These are phyloP conservation scores for Epinephelus lanceolatus DNA, from an alignment of 2,113 vertebrate genomes.

Conservation along the genomic window DNA sequence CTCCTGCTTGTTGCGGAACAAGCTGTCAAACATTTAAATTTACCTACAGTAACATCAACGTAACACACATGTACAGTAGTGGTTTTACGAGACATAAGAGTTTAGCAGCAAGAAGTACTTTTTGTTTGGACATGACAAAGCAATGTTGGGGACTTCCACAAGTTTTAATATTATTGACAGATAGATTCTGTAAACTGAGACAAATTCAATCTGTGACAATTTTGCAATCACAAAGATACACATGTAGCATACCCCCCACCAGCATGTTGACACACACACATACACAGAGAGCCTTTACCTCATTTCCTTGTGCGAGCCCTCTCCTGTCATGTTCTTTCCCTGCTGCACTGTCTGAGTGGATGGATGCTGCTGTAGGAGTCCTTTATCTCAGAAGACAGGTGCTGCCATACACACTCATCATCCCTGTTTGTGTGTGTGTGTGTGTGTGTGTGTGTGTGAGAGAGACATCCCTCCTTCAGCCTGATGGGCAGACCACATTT, in stretches of 20 bases:
- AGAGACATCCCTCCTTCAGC: constrained; percentile 40
- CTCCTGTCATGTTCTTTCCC: constrained; percentile 63
- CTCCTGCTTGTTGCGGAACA: neutral
- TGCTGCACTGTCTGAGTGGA: constrained; percentile 67
- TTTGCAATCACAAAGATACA: constrained; percentile 20
- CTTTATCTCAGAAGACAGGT: constrained; percentile 80
- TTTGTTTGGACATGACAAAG: neutral
- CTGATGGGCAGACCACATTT: constrained; percentile 29
- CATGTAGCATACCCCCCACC: neutral
- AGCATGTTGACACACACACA: constrained; percentile 11
- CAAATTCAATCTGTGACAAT: constrained; percentile 1
- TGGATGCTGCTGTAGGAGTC: constrained; percentile 59
- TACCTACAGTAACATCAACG: neutral
- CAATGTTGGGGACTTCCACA: neutral
- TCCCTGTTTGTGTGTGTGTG: constrained; percentile 15
- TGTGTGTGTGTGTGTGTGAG: constrained; percentile 11
- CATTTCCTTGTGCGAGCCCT: constrained; percentile 40
- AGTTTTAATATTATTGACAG: neutral
- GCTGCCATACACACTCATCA: constrained; percentile 54
- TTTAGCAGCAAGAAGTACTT: neutral
- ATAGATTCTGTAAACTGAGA: neutral
- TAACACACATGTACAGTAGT: neutral
- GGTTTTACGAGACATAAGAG: neutral
- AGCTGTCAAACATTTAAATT: neutral
- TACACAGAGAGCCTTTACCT: constrained; percentile 17